A percentile compares a stretch with the other conserved stretches of the same genome.
phyloP scores from a whole-genome alignment of 2,797 vertebrate species.

The Brachyrhaphis roseni region DNA sequence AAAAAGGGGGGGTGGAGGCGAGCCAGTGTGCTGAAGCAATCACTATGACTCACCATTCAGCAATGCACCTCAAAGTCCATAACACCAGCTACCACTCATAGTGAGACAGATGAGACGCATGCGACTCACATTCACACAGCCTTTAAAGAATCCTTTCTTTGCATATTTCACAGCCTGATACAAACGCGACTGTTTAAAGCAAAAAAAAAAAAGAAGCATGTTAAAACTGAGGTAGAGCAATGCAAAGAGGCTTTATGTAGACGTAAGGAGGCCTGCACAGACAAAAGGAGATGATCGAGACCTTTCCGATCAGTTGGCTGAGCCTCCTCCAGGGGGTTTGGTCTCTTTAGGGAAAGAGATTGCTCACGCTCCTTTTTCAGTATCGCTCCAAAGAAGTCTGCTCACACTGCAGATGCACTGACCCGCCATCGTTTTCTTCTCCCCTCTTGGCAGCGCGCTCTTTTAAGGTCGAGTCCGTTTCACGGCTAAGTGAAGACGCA shows the following conservation, averaged over 20 bases:
- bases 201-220: background rate
- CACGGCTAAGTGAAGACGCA: constrained; percentile 43
- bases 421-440: constrained; percentile 15
- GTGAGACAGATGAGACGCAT: constrained; percentile 45
- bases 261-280: constrained; percentile 23
- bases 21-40: constrained; percentile 52
- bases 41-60: constrained; percentile 73
- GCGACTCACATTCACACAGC: background rate
- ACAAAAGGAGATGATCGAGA: constrained; percentile 11
- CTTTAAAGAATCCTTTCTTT: constrained; percentile 4
- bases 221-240: constrained; percentile 1
- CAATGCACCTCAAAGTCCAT: constrained; percentile 67
- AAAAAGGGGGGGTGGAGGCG: constrained; percentile 21
- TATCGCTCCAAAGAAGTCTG: constrained; percentile 13
- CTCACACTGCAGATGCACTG: constrained; percentile 17
- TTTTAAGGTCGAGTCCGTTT: constrained; percentile 49
- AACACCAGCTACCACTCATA: constrained; percentile 57
- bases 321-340: constrained; percentile 11
- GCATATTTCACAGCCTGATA: background rate
- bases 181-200: constrained; percentile 3
- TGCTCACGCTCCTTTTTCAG: constrained; percentile 4
- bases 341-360: constrained; percentile 15
- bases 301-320: constrained; percentile 41
- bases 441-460: constrained; percentile 16
- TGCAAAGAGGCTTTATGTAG: constrained; percentile 20